A percentile compares a stretch with the other conserved stretches of the same genome.
Conservation (phyloP, 64 coral and sea anemone species). For the Pachyseris speciosa region DNA sequence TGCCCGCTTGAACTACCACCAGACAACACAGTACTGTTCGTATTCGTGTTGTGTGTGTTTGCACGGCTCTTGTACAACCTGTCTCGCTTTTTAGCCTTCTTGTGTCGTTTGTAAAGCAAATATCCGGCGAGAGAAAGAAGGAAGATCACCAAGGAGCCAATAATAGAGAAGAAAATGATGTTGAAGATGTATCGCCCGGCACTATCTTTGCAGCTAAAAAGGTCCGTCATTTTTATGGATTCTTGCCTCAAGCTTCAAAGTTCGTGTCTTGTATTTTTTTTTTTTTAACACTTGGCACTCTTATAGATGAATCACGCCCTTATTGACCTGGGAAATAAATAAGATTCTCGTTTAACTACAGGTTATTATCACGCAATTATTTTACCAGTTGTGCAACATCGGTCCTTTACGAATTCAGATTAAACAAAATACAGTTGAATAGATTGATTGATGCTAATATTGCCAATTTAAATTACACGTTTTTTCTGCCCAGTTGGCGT, state of each 20-base stretch:
- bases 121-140: background rate
- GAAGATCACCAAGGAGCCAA: constrained; percentile 12
- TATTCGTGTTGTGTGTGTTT: background rate
- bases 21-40: constrained; percentile 19
- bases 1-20: background rate
- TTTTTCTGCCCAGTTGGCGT: too few species aligned
- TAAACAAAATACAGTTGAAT: too few species aligned
- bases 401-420: too few species aligned
- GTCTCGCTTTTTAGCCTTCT: background rate
- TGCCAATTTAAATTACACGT: too few species aligned
- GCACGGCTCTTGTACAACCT: constrained; percentile 6
- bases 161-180: constrained; percentile 19
- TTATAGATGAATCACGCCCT: background rate
- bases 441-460: too few species aligned
- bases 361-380: too few species aligned
- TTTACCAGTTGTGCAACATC: too few species aligned
- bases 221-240: constrained; percentile 4
- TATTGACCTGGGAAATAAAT: background rate
- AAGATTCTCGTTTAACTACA: too few species aligned
- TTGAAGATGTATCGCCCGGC: constrained; percentile 30
- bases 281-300: background rate
- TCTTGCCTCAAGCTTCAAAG: background rate
- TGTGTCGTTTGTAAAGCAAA: constrained; percentile 14
- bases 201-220: constrained; percentile 34
- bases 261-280: background rate